Evolutionary conservation across 2,113 vertebrate genomes (phyloP), one percentile per base, ranked within the genome.

Genomic region (Hiodon alosoides): DNA sequence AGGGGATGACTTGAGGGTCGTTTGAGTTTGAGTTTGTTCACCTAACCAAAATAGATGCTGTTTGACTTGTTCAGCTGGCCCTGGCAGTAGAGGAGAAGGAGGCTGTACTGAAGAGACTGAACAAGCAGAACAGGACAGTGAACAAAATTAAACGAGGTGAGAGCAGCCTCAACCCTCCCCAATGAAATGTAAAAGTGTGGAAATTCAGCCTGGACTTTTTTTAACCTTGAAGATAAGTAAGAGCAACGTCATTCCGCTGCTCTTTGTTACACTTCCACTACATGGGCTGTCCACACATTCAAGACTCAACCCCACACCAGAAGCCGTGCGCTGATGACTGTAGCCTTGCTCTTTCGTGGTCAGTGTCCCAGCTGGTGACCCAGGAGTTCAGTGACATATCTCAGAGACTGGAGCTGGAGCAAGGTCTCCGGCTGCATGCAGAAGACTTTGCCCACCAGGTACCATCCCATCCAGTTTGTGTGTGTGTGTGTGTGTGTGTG

Each of bases 371-470:
- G 76, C 77, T 90, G 2, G 84, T 93, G 78, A 84, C 88, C 0
- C 87, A 90, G 65, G 92, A 94, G 76, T 93, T 92, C 76, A 70
- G 81, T 7, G 85, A 91, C 58, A 88, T 91, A 1, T 74, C 90
- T 80, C 83, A 91, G 82, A 85, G 87, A 72, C 89, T 94, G 79
- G 87, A 93, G 75, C 71, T 91, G 81, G 91, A 94, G 79, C 90
- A 92, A 79, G 89, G 81, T 71, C 90, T 92, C 71, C 81, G 91
- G 46, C 85, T 90, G 68, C 84, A 90, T 0, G 92, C 89, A 0
- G 92, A 93, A 80, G 77, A 80, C 79, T 92, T 91, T 11, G 91
- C 93, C 54, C 88, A 88, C 16, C 87, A 93, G 93, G 93, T 94
- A 86, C 8, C 78, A 72, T 14, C 7, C 59, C 11, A 17, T 14